Evolutionary conservation across 2,797 vertebrate genomes (phyloP).

Genomic region (Gallinago nigripennis): DNA sequence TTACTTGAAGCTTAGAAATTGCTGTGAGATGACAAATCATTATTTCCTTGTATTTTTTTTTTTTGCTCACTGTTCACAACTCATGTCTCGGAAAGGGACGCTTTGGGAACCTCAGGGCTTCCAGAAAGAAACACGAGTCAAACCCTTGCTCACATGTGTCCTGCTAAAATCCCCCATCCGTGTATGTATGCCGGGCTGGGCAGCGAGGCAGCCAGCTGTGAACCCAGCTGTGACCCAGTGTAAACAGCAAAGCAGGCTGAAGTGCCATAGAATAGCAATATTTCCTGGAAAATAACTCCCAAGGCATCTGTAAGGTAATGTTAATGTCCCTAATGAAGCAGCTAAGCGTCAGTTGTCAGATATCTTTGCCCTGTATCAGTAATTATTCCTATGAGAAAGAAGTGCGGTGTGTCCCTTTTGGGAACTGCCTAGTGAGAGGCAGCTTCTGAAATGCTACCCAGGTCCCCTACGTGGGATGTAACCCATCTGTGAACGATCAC

Average conservation of each 20-base stretch:
- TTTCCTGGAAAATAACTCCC: neutral
- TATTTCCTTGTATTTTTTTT: neutral
- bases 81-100: accelerated
- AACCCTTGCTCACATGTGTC: neutral
- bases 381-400: neutral
- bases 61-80: neutral
- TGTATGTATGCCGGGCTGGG: neutral
- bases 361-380: neutral
- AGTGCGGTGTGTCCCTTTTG: neutral
- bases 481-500: accelerated
- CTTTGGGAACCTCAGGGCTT: neutral
- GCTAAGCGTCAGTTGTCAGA: neutral
- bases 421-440: neutral
- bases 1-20: neutral
- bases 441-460: neutral
- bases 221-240: neutral
- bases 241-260: neutral
- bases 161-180: accelerated
- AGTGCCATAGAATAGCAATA: neutral
- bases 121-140: neutral
- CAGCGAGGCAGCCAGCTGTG: neutral
- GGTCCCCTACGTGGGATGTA: accelerated
- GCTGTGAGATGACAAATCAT: neutral
- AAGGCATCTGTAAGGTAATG: neutral
- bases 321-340: neutral